Evolutionary conservation across 2,888 invertebrate species (phyloP), one percentile per base, ranked within the genome.

Genomic region (Scaptomyza cyrtandrae): DNA sequence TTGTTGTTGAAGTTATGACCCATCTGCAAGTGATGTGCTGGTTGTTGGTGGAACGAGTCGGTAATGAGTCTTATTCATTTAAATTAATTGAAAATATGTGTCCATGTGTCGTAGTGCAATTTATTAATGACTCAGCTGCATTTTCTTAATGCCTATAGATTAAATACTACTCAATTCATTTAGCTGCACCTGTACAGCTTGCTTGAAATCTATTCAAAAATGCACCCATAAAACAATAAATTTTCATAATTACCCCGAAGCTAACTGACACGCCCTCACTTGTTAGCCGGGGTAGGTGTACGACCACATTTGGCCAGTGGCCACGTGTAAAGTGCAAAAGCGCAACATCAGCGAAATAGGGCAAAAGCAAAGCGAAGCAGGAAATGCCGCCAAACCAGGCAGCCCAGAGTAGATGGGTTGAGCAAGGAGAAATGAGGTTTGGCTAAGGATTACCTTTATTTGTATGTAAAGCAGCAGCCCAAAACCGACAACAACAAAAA

Each of bases 401-500:
- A 27, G n/a, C 19, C 35, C 54, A 52, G 59, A 67, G 59, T 56
- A 16, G 59, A 44, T 50, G 44, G 55, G 60, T 39, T 50, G 44
- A 52, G 60, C 33, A 6, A 13, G 13, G 44, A 35, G 53, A 13
- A 2, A 53, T 50, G 45, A 41, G 35, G 7, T 11, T 10, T 14
- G 55, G 72, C 79, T 70, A 74, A 76, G 78, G 87, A 86, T 74
- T 72, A 69, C 61, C 71, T 63, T 67, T 83, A 84, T 83, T 86
- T 83, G 87, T 75, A 80, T 83, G 82, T 81, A 83, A 86, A 80
- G 78, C 84, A 80, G 70, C 63, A 75, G 77, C 58, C 68, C 64
- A 71, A 71, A 72, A 71, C 73, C 87, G 66, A 84, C 65, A 76
- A 14, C 33, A 48, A 54, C 54, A 63, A 60, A 45, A 62, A 43